Conservation (phyloP, 2,888 invertebrate species). For the Noctua comes region DNA sequence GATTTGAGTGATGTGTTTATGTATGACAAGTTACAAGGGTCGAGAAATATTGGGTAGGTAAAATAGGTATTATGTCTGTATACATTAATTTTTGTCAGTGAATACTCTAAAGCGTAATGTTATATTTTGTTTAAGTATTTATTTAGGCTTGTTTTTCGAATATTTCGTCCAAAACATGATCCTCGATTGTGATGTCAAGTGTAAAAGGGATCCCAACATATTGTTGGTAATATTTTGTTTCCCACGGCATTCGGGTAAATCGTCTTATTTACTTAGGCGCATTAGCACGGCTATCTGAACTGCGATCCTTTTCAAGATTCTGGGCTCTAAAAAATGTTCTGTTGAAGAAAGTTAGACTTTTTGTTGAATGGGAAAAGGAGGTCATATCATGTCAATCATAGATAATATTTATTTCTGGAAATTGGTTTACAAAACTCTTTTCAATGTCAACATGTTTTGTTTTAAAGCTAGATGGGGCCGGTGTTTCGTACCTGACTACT, state of each 20-base stretch:
- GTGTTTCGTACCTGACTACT: no score
- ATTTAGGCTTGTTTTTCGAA: slow-evolving; percentile 3
- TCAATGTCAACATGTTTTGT: no score
- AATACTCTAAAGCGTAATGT: background rate
- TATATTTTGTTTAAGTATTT: background rate
- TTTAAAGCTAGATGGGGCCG: no score
- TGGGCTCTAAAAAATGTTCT: background rate
- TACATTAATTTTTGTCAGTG: background rate
- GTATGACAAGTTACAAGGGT: background rate
- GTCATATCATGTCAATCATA: no score
- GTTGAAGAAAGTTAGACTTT: no score
- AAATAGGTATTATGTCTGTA: background rate
- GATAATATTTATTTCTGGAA: no score
- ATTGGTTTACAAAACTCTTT: no score
- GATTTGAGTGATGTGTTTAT: background rate
- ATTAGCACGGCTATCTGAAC: background rate
- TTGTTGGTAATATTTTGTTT: slow-evolving; percentile 29
- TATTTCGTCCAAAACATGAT: slow-evolving; percentile 1
- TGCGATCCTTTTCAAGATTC: background rate
- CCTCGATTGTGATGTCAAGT: slow-evolving; percentile 7
- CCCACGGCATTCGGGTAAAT: background rate
- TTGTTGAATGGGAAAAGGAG: background rate
- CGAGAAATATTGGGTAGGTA: background rate
- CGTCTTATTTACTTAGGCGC: slow-evolving; percentile 17
- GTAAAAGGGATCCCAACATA: slow-evolving; percentile 15